phyloP scores from a whole-genome alignment of 64 coral and sea anemone genomes.

The Montipora capricornis region DNA sequence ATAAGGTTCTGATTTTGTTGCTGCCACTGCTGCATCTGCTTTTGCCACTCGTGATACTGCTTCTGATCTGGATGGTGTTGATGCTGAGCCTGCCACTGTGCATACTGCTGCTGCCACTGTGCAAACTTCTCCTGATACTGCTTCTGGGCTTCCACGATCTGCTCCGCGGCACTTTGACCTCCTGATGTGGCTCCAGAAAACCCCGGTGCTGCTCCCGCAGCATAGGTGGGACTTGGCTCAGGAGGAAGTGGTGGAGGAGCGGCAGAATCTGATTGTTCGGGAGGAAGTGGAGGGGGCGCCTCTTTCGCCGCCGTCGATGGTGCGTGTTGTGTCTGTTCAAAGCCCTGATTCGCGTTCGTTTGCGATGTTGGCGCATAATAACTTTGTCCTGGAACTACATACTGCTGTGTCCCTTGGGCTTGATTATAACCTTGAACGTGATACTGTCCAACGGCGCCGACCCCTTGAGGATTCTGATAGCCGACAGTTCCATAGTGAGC shows the following conservation, averaged over 20 bases:
- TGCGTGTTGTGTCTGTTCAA: conserved; percentile 4
- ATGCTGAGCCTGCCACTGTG: conserved; percentile 91
- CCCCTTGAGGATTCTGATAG: conserved; percentile 22
- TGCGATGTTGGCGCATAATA: conserved; percentile 37
- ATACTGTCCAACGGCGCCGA: neutral
- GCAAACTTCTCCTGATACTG: conserved; percentile 76
- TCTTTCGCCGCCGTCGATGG: neutral
- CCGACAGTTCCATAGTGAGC: conserved; percentile 12
- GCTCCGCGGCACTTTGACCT: neutral
- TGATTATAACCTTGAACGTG: conserved; percentile 62
- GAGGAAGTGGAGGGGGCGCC: conserved; percentile 46
- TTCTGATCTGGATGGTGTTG: conserved; percentile 94
- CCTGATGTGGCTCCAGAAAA: neutral
- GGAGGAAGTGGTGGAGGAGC: conserved; percentile 49
- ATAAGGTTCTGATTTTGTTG: conserved; percentile 68
- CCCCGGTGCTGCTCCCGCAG: neutral
- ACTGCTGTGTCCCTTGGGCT: conserved; percentile 37
- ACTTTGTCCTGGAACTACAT: conserved; percentile 24
- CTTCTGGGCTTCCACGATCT: conserved; percentile 56
- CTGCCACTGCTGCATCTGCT: conserved; percentile 82
- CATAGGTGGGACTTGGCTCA: conserved; percentile 18
- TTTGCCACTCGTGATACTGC: conserved; percentile 90
- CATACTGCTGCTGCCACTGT: conserved; percentile 88
- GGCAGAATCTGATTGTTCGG: conserved; percentile 31
- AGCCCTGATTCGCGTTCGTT: conserved; percentile 21